Evolutionary conservation across 2,113 vertebrate species (phyloP).

Genomic region (Cinclus cinclus): DNA sequence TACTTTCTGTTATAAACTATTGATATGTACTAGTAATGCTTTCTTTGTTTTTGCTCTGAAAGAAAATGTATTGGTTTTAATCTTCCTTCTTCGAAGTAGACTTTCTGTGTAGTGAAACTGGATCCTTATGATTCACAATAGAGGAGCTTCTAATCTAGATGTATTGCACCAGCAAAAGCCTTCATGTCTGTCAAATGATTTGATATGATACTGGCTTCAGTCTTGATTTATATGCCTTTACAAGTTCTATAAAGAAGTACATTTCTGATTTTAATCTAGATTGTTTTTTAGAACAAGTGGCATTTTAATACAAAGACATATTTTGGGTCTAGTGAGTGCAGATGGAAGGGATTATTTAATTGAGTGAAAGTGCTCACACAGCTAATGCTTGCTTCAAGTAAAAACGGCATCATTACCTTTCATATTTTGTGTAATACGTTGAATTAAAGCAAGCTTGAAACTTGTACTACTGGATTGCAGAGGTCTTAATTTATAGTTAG

Average conservation of each 20-base stretch:
- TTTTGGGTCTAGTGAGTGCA: background rate
- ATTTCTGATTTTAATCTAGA: background rate
- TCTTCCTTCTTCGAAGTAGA: background rate
- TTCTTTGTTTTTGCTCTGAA: background rate
- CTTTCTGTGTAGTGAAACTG: background rate
- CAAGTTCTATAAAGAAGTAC: background rate
- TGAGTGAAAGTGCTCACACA: background rate
- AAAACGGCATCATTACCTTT: background rate
- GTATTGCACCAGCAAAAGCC: background rate
- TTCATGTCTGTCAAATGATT: background rate
- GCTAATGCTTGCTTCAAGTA: background rate
- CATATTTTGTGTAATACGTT: background rate
- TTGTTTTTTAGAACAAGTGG: background rate
- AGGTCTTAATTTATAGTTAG: background rate
- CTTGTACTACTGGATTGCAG: background rate
- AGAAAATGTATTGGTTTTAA: background rate
- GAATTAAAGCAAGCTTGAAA: background rate
- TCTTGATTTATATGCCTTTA: background rate
- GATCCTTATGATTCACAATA: background rate
- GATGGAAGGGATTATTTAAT: background rate
- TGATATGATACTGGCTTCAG: background rate
- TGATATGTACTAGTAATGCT: background rate
- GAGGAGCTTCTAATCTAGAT: background rate
- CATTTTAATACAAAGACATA: background rate
- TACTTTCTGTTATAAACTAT: background rate